Base-by-base conservation (phyloP, 2,797 vertebrate genomes). In the Amblyopsis hoosieri region DNA sequence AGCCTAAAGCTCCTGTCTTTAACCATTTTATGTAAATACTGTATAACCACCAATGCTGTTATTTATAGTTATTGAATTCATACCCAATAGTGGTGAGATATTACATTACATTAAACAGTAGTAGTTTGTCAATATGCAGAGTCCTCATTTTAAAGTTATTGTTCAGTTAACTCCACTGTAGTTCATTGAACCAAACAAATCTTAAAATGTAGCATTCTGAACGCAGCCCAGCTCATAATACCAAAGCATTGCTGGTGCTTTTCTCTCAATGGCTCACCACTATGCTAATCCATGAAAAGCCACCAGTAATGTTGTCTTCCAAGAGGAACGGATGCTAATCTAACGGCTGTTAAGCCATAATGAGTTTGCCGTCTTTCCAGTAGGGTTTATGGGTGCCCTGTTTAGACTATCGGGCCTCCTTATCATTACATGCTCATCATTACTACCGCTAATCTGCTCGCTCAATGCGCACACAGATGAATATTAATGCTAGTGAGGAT, bases 391-490 rank as follows among this genome's bases (percentile, higher is more conserved):
- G 79, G 78, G 68, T 78, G 78, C 80, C 82, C 85, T 87, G 87
- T 87, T 90, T 79, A 76, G 84, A 83, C 85, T 83, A 62, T 75
- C 69, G 81, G 78, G 82, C 85, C 83, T 81, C 82, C 75, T 87
- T 88, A 88, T 89, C 88, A 87, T 88, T 87, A 86, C 87, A 87
- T 79, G 86, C 84, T 90, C 82, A 90, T 90, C 88, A 87, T 87
- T 83, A 85, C 83, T 83, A 68, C 83, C 82, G 79, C 87, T 91
- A 90, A 90, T 91, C 88, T 91, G 88, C 88, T 87, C 81, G 85
- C 84, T 87, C 80, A 76, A 70, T 86, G 88, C 85, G 73, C 85
- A 78, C 85, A 79, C 80, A 80, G 85, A 88, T 87, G 85, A 87
- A 89, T 89, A 88, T 87, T 86, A 88, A 91, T 89, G 85, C 81